Base-by-base conservation (phyloP, 2,888 invertebrate species). In the Hyles lineata region DNA sequence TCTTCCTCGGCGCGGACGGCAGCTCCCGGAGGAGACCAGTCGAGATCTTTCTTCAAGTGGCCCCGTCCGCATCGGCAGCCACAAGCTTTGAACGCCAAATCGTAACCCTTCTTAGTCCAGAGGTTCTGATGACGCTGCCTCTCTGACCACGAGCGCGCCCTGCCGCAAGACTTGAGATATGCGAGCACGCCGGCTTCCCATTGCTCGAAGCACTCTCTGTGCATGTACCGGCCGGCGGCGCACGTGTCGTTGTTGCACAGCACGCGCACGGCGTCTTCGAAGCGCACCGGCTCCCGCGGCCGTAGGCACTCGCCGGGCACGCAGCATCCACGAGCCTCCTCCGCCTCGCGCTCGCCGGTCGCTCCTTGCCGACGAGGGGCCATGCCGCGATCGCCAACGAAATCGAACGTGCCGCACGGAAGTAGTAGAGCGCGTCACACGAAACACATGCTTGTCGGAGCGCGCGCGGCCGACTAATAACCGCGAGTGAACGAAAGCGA, bases 71-170 rank as follows among this genome's bases (percentile, higher is more conserved):
- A 99, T 78, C 97, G 97, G 93, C 99, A 99, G 60, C 97, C 97
- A 94, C 99, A 99, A 9, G 98, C 98, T 85, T 98, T 99, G 92
- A 97, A 99, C 9, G 98, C 98, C 89, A 99, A 92, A 92, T 99
- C 99, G 94, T 99, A 99, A 72, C 99, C 99, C 91, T 99, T 99
- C 92, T 99, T 99, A 73, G 99, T 98, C 99, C 99, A 99, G 74
- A 99, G 94, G 92, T 99, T 99, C 94, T 99, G 99, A 83, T 97
- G 96, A 43, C 99, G 96, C 90, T 99, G 99, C 74, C 98, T 96
- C 89, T 99, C 99, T 58, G 98, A 98, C 99, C 99, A 99, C 79
- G 98, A 98, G 29, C 99, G 95, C 5, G 99, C 98, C 55, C 99
- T 95, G 70, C 98, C 98, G 92, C 98, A 98, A 55, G 98, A 97